Conservation (phyloP, 2,113 vertebrate species). For the Antidorcas marsupialis region DNA sequence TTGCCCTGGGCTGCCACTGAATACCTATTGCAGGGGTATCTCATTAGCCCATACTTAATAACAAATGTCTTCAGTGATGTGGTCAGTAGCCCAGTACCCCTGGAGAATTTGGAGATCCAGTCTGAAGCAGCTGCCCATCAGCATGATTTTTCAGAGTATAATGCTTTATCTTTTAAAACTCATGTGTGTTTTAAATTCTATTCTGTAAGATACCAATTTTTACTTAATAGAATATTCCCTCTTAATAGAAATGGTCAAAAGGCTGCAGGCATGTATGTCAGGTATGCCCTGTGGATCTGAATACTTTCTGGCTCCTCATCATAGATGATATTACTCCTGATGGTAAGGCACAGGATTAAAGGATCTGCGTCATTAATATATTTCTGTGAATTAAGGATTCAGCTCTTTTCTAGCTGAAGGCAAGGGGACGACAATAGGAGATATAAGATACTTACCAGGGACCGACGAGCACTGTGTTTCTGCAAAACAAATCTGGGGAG, state of each 20-base stretch:
- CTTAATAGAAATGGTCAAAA: neutral
- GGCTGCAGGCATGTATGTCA: neutral
- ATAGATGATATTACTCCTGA: neutral
- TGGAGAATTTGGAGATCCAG: neutral
- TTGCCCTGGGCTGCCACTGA: neutral
- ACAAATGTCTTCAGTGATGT: neutral
- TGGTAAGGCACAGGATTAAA: neutral
- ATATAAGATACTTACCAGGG: neutral
- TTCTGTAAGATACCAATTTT: neutral
- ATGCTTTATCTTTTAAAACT: neutral
- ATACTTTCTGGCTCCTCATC: neutral
- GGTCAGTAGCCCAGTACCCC: neutral
- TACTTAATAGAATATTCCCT: neutral
- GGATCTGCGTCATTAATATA: neutral
- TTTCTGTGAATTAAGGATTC: conserved; percentile 27
- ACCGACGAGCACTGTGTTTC: neutral
- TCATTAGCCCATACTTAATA: neutral
- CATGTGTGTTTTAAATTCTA: conserved; percentile 2
- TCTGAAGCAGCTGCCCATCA: neutral
- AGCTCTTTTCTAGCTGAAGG: neutral
- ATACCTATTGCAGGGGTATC: neutral
- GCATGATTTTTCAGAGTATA: neutral
- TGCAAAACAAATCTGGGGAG: neutral
- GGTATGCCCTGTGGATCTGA: neutral
- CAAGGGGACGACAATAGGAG: conserved; percentile 18